phyloP scores from a whole-genome alignment of 2,888 invertebrate species.

The Caenorhabditis sp. region DNA sequence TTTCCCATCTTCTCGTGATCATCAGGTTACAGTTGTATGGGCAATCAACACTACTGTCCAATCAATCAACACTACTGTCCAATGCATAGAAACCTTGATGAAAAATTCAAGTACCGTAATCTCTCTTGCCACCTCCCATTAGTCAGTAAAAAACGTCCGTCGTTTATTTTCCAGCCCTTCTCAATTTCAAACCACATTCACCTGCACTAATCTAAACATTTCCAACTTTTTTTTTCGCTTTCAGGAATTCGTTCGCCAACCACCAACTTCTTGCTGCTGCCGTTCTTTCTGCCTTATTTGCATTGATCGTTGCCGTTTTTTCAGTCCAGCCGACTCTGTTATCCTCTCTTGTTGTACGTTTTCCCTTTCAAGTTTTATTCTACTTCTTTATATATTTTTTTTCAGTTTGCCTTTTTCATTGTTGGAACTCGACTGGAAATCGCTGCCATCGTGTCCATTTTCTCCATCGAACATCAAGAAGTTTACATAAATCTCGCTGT shows the following conservation, averaged over 20 bases:
- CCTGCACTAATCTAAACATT: not conserved
- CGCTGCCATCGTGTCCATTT: slow-evolving; percentile 8
- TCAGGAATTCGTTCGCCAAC: slow-evolving; percentile 33
- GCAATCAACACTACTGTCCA: not conserved
- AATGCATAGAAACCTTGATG: not conserved
- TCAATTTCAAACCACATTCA: not conserved
- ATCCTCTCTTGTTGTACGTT: not conserved
- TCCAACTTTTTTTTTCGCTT: not conserved
- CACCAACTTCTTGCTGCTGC: slow-evolving; percentile 5
- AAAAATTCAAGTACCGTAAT: not conserved
- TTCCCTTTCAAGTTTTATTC: not conserved
- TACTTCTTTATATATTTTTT: not conserved
- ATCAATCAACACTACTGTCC: too few species aligned
- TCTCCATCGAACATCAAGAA: slow-evolving; percentile 14
- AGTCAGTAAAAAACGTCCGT: not conserved
- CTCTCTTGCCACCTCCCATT: not conserved
- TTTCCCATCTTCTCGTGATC: slow-evolving; percentile 28
- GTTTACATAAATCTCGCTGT: slow-evolving; percentile 16
- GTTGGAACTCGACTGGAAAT: slow-evolving; percentile 29
- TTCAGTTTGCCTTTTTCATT: slow-evolving; percentile 42
- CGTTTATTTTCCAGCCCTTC: slow-evolving; percentile 8
- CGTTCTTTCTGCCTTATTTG: not conserved
- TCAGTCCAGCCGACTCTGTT: not conserved
- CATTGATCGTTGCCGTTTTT: slow-evolving; percentile 10
- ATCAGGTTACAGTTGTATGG: not conserved